Evolutionary conservation across 2,113 vertebrate species (phyloP), one percentile per base, ranked within the genome.

Genomic region (Elachura formosa): DNA sequence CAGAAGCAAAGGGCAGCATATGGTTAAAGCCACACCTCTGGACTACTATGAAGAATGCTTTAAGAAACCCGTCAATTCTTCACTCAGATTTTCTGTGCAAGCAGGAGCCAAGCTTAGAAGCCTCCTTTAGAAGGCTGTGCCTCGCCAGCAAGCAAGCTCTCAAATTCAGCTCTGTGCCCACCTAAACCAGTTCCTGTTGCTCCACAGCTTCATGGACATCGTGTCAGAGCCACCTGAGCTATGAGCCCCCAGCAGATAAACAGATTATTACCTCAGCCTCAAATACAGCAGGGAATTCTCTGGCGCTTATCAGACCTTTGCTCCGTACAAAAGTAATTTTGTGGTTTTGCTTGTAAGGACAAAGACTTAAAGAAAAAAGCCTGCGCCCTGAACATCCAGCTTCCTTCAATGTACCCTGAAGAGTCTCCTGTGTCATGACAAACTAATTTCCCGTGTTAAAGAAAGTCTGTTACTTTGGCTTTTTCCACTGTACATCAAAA

Each of bases 401-500:
- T 41, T 78, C 58, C 87, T 58, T 45, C 81, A 62, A 2, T 0
- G 2, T 41, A 73, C 31, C 31, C 71, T 73, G 33, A 84, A 46
- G 38, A 87, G 59, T 45, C 54, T 62, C 86, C 33, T 24, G 75
- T 92, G 82, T 67, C 78, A 90, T 8, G 75, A 62, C 48, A 80
- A 93, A 88, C 48, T 92, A 96, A 96, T 71, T 93, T 79, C 40
- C 45, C 0, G 43, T 90, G 61, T 74, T 91, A 75, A 45, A 51
- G 67, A 68, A 93, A 86, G 78, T 17, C n/a, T 94, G 64, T 72
- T 90, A 86, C 87, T 92, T 93, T 61, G 72, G 48, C 64, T 92
- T 94, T 90, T 92, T 72, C 75, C 87, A 56, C 43, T n/a, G 40
- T n/a, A 95, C 64, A 76, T 81, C 82, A 93, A 74, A 91, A 88